Base-by-base conservation (phyloP, 1,140 invertebrate genomes). In the Drosophila grimshawi region DNA sequence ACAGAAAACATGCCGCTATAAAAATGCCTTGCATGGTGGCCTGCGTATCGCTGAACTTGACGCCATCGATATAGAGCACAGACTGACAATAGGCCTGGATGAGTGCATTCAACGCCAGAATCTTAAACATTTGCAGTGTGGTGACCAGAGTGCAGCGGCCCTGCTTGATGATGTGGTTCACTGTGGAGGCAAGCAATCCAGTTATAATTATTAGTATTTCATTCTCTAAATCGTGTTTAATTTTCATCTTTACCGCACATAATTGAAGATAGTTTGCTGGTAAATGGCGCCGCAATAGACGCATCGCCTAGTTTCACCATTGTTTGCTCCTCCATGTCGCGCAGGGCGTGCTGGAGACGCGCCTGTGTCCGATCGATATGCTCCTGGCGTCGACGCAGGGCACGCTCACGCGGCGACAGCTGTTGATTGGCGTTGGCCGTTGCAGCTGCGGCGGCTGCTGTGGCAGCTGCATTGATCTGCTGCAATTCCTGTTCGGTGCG, bases 81-180 rank as follows among this genome's bases (percentile, higher is more conserved):
- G 98, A 99, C 93, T 99, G 98, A 92, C 98, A 98, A 94, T 99
- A 99, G 0, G 99, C 99, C 45, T 99, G 94, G 64, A 99, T 98
- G 0, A 99, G 94, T 0, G 99, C 98, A 93, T 99, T 99, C n/a
- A 99, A 93, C 0, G 99, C 99, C 41, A 99, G 93, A 78, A 99
- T 99, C 94, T 99, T 99, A 93, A 99, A 99, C 99, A 99, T 99
- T 93, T 99, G 99, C 45, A 99, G 93, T 0, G 99, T 99, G 1
- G 98, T 99, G 0, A 99, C 99, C 43, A 99, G 93, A 0, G 99
- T 99, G 93, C 99, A 99, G 39, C 99, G 95, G 4, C 99, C 99
- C 94, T 99, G 99, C 91, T 99, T 99, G 75, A 99, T 99, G 29
- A 99, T 97, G 93, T 99, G 98, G 90, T 98, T 99, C 90, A 99